Conservation (phyloP, 2,797 vertebrate genomes). For the Microctenopoma stevenorrisi region DNA sequence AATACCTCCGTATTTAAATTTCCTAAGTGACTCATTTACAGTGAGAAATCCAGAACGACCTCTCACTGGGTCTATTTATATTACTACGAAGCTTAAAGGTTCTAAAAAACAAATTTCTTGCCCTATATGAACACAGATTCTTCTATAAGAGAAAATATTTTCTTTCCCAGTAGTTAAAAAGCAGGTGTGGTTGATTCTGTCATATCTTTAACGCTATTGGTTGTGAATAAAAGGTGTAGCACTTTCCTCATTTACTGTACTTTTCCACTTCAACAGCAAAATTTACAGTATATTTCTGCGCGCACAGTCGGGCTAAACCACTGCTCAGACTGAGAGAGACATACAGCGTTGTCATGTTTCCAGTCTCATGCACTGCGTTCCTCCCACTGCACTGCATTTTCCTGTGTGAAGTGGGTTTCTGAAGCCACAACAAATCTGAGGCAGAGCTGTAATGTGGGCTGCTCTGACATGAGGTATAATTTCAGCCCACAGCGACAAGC, state of each 20-base stretch:
- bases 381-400: conserved; percentile 46
- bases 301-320: not conserved
- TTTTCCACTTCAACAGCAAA: not conserved
- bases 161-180: not conserved
- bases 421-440: conserved; percentile 48
- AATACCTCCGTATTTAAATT: not conserved
- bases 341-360: conserved; percentile 53
- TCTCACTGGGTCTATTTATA: not conserved
- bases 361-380: conserved; percentile 22
- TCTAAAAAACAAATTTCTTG: too few species aligned
- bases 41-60: not conserved
- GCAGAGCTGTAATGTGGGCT: conserved; percentile 47
- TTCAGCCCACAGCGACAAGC: conserved; percentile 38
- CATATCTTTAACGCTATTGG: not conserved
- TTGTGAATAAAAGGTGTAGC: not conserved
- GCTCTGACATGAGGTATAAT: conserved; percentile 1
- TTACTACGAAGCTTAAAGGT: not conserved
- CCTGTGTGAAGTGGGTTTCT: conserved; percentile 61
- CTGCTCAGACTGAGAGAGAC: conserved; percentile 1
- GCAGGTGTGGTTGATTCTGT: not conserved
- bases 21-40: not conserved
- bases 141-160: too few species aligned
- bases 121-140: too few species aligned
- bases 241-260: not conserved
- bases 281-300: not conserved